Evolutionary conservation across 2,888 invertebrate species (phyloP), one percentile per base, ranked within the genome.

Genomic region (Hermaeophaga mercurialis): DNA sequence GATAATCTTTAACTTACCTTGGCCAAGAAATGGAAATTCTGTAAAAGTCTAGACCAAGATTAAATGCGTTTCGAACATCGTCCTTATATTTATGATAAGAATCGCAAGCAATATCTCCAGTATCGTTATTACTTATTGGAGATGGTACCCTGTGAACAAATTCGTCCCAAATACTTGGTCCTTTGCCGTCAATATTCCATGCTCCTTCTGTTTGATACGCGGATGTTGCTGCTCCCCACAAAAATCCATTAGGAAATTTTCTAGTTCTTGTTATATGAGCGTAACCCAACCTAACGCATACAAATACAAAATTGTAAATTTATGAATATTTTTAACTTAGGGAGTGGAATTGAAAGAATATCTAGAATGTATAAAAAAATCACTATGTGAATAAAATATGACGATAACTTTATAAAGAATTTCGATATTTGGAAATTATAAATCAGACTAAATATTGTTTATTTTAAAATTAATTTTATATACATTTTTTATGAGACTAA

Each of bases 151-250:
- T 53, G 64, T 85, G 85, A 0, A 83, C 81, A 64, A 85, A 83
- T 6, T 78, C 78, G 72, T 89, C 89, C 89, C 88, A 89, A 12
- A 86, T 84, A 66, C 81, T 85, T 64, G 82, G 82, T 0, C 83
- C 81, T 77, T 85, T 86, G 3, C 82, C 85, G 14, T 63, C 58
- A 33, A 24, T 58, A 41, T 59, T 36, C 63, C 65, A 65, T 7
- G 54, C 50, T 48, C 61, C 59, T 63, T 67, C 73, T 71, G 54
- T 74, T 68, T 65, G 63, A 45, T 63, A 65, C 0, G 63, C 31
- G 1, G 65, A 31, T 2, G 65, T 56, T 1, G 62, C 60, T 19
- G 55, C 57, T 19, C 50, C 70, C 52, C 45, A 63, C 41, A 56
- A 55, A 31, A 50, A 63, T 39, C 41, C n/a, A 12, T 54, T 44